Conservation (phyloP, 2,888 invertebrate genomes). For the Odontothrips loti region DNA sequence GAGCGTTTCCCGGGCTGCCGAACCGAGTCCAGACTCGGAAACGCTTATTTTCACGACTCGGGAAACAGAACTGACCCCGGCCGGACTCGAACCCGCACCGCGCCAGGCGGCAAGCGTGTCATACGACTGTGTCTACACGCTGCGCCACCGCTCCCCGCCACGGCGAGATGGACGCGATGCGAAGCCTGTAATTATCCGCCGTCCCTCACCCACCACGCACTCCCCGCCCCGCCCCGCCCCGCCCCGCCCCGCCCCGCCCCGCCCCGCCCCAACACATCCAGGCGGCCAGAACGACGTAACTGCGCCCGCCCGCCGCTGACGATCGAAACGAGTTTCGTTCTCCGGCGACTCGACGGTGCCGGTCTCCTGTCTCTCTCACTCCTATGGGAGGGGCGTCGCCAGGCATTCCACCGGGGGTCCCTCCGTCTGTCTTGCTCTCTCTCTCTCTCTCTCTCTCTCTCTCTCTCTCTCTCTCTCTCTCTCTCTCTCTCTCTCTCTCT, state of each 20-base stretch:
- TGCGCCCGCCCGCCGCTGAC: too few species aligned
- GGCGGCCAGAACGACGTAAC: too few species aligned
- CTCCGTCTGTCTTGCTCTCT: background rate
- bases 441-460: background rate
- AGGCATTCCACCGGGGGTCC: background rate
- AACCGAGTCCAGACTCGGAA: too few species aligned
- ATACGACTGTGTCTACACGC: background rate
- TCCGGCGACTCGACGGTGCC: too few species aligned
- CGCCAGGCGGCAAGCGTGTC: background rate
- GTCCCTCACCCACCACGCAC: background rate
- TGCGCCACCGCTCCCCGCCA: background rate
- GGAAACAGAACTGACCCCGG: background rate
- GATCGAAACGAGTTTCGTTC: too few species aligned
- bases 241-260: background rate
- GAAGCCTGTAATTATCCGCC: background rate
- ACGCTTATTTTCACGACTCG: background rate
- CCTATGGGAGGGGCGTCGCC: too few species aligned
- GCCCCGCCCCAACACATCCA: background rate
- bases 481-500: too few species aligned
- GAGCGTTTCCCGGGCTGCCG: too few species aligned
- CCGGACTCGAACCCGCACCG: background rate
- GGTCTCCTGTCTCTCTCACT: too few species aligned
- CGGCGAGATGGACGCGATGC: slow-evolving; percentile 5
- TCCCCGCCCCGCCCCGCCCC: background rate
- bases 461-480: too few species aligned